These are phyloP conservation scores for Myocastor coypus DNA, from an alignment of 2,113 vertebrate genomes.

Conservation along the genomic window DNA sequence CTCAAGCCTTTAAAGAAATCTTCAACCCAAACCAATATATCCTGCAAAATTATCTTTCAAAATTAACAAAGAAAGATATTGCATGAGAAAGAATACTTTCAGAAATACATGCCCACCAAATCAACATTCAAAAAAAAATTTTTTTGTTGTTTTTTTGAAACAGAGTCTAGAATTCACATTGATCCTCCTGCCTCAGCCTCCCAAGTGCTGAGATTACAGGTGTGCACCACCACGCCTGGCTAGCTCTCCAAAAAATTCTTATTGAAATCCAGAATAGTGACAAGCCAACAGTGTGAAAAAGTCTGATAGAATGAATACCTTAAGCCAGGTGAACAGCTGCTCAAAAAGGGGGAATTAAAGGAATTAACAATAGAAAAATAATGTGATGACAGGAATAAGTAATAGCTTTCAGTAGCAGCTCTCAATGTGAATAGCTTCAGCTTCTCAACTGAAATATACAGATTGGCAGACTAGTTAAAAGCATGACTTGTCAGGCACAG, in stretches of 20 bases:
- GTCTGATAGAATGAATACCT: background rate
- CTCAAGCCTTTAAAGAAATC: background rate
- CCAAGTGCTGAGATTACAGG: no score
- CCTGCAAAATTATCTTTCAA: background rate
- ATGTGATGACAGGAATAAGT: background rate
- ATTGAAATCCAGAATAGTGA: background rate
- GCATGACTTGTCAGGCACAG: background rate
- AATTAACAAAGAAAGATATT: background rate
- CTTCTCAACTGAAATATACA: background rate
- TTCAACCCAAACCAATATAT: background rate
- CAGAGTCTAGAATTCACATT: no score
- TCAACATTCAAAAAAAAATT: background rate
- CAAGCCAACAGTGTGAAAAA: background rate
- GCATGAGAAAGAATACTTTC: background rate
- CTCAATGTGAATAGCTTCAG: background rate
- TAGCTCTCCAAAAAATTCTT: no score
- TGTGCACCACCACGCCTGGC: no score
- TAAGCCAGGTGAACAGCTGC: background rate
- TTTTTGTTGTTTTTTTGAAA: no score
- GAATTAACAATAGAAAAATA: background rate
- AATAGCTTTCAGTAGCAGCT: background rate
- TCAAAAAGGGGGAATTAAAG: background rate
- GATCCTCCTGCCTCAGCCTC: no score
- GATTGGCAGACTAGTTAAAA: background rate
- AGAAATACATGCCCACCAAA: background rate